Base-by-base conservation (phyloP, 2,888 invertebrate species). In the Crematogaster levior region DNA sequence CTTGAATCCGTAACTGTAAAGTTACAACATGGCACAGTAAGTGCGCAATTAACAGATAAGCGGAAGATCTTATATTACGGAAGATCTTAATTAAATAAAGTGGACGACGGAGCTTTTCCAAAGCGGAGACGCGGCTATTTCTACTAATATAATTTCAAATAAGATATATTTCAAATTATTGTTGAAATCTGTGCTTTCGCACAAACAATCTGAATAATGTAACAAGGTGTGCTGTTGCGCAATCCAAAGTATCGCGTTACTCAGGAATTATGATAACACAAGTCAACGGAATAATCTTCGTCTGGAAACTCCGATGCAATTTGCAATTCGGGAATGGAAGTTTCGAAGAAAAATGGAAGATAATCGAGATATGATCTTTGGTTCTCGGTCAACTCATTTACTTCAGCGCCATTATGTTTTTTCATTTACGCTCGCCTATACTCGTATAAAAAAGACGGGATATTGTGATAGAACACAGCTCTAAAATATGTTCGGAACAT, bases 371-470 rank as follows among this genome's bases (percentile, higher is more conserved):
- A 66, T 56, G 70, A 77, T 87, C 56, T 77, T 73, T 65, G 68
- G 10, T 27, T 72, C 34, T 27, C 27, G 12, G 18, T 18, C 30
- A 9, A 61, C 46, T 77, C 70, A 83, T 86, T 81, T 82, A 81
- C 58, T 73, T 87, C 81, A 75, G 86, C 85, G 70, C 58, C 79
- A 77, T 89, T 75, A 85, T 58, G 80, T 63, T 66, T 48, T n/a
- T 61, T 80, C 60, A 75, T 73, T 40, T 37, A 24, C 5, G 15
- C 21, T 40, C 37, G 37, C 21, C 21, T 66, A 73, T 58, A 0
- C 10, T 43, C 10, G 46, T 60, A 58, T 51, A 48, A 18, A 24
- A 72, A n/a, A 58, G 43, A 4, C 1, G 10, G 24, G n/a, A 24
- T 37, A 58, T 7, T n/a, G 56, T 51, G 56, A 24, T 65, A 73